Evolutionary conservation across 2,797 vertebrate genomes (phyloP), one percentile per base, ranked within the genome.

Genomic region (Gymnoscopelus braueri): DNA sequence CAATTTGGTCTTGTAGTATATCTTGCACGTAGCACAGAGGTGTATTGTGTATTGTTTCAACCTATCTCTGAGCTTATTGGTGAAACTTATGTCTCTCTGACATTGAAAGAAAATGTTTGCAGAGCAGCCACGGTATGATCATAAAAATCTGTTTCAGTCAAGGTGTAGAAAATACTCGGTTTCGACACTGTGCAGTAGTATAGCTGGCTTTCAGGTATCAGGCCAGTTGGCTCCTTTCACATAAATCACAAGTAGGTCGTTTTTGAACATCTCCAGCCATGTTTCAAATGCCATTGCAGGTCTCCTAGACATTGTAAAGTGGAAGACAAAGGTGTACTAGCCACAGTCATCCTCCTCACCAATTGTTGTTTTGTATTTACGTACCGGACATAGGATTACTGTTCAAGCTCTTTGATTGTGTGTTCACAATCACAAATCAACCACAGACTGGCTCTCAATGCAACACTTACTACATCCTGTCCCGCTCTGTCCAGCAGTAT

Each of bases 91-190:
- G 29, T 35, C 35, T 39, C 35, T 39, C 5, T 7, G 7, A 39
- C 7, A 5, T 39, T 39, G 7, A 39, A 39, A 3, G 23, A 39
- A 39, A 0, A 24, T 39, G 57, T n/a, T 44, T 14, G 32, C 29
- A 60, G 57, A 13, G 57, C 29, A 60, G 13, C 13, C 29, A 35
- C 26, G 6, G 57, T 29, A 32, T 59, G 12, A 14, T 59, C 14
- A 29, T 59, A 59, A 9, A 32, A 14, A n/a, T 32, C 57, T 60
- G 57, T 60, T n/a, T n/a, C 57, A 60, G 57, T 59, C 29, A 59
- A 59, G 5, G 57, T 59, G 26, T 59, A 57, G 24, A 57, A 57
- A 29, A 57, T 57, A 9, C 26, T 59, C 29, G 26, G 29, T 59
- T 59, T 29, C 29, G 12, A 32, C 26, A 29, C 57, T 59, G 57